Evolutionary conservation across 2,113 vertebrate species (phyloP), one percentile per base, ranked within the genome.

Genomic region (Myrmecophaga tridactyla): DNA sequence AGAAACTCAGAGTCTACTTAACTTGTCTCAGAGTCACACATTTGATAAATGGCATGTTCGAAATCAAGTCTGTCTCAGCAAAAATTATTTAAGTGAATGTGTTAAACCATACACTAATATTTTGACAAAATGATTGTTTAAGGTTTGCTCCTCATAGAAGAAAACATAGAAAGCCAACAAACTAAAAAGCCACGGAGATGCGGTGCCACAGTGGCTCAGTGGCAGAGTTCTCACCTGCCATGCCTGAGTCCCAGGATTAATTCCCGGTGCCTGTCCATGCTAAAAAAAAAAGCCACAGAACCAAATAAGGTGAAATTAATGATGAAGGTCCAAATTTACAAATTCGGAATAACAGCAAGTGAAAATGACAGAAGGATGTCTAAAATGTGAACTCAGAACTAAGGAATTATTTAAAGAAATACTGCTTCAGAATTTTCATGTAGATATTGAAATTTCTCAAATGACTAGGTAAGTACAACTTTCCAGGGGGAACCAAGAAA

Each of bases 1-100:
- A 67, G 31, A 81, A 31, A 86, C 69, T 51, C 34, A 51, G n/a
- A 58, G 39, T 53, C 1, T 18, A 94, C 53, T 1, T 41, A 39
- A 43, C 9, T 89, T 76, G 46, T 51, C 65, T 56, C 46, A 70
- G 65, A 31, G 29, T 60, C 67, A 81, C 48, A 77, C 36, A 86
- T 82, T 41, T 73, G 69, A 87, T 85, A 89, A 86, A 73, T n/a
- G 31, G 73, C 78, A 93, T 6, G n/a, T 83, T 96, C 29, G 58
- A 96, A 91, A n/a, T 15, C 73, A 96, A 82, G 20, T 78, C 34
- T 86, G 23, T 34, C 75, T 87, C 34, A 18, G n/a, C 20, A 1
- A 70, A 56, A 56, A 63, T 67, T 70, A 86, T 83, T 92, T 80
- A 60, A 81, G 56, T 78, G 69, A 88, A 94, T 63, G 60, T 7